Evolutionary conservation across 2,797 vertebrate species (phyloP).

Genomic region (Hephaestus fuliginosus): DNA sequence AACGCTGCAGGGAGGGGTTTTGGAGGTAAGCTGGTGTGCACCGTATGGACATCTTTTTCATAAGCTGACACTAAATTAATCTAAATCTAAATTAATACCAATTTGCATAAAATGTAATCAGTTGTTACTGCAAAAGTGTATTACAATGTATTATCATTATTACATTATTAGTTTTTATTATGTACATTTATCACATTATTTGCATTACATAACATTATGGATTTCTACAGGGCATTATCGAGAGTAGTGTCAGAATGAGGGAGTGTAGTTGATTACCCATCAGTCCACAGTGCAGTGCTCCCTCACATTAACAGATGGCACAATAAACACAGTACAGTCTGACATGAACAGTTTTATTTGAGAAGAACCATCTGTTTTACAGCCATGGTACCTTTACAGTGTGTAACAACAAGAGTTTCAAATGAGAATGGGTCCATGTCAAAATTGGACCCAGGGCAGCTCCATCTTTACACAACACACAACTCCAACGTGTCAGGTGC

Average conservation of each 20-base stretch:
- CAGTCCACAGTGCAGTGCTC: neutral
- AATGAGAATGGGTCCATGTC: neutral
- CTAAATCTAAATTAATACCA: no score
- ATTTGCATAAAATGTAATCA: no score
- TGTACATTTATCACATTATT: neutral
- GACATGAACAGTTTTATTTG: constrained; percentile 5
- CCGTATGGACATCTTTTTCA: no score
- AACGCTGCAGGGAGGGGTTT: no score
- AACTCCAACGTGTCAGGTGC: neutral
- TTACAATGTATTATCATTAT: neutral
- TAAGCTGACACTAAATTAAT: no score
- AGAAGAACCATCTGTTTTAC: neutral
- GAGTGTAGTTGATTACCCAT: neutral
- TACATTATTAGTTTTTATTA: neutral
- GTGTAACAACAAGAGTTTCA: neutral
- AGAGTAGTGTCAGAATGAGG: neutral
- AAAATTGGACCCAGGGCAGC: neutral
- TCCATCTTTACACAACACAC: neutral
- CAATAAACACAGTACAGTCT: neutral
- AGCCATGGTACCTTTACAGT: neutral
- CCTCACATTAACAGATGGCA: neutral
- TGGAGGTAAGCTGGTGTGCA: no score
- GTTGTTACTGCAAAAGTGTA: no score
- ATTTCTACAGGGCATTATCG: neutral
- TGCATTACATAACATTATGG: neutral